Conservation (phyloP, 2,888 invertebrate species). For the Ochropacha duplaris region DNA sequence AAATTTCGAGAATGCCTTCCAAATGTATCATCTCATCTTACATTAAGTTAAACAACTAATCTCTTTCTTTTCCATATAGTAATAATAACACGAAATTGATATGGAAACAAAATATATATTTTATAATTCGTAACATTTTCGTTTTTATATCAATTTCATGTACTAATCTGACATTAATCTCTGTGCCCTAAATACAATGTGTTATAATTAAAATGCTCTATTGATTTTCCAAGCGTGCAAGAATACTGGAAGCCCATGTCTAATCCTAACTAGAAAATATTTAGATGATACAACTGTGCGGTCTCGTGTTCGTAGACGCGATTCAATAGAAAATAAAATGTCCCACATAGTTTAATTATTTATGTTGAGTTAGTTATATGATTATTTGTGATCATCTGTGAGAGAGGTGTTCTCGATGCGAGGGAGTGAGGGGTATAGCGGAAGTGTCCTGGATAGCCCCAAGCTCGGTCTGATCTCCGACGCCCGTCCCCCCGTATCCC, state of each 20-base stretch:
- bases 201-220: slow-evolving; percentile 40
- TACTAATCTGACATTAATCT: background rate
- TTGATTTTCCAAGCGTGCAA: slow-evolving; percentile 63
- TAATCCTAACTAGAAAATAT: slow-evolving; percentile 35
- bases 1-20: slow-evolving; percentile 63
- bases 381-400: slow-evolving; percentile 75
- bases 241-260: slow-evolving; percentile 56
- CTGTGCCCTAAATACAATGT: slow-evolving; percentile 15
- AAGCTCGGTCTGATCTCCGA: slow-evolving; percentile 75
- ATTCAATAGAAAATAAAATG: slow-evolving; percentile 58
- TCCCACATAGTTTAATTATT: slow-evolving; percentile 68
- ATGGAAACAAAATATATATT: slow-evolving; percentile 35
- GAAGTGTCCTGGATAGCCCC: slow-evolving; percentile 80
- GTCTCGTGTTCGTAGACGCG: slow-evolving; percentile 58
- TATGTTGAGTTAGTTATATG: slow-evolving; percentile 75
- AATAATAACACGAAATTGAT: slow-evolving; percentile 45
- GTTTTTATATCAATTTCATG: slow-evolving; percentile 52
- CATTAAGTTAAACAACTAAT: slow-evolving; percentile 17
- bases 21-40: slow-evolving; percentile 22
- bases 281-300: slow-evolving; percentile 50
- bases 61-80: slow-evolving; percentile 10
- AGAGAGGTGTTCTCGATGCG: slow-evolving; percentile 83
- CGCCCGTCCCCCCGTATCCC: slow-evolving; percentile 67
- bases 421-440: slow-evolving; percentile 83
- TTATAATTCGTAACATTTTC: slow-evolving; percentile 4